phyloP scores from a whole-genome alignment of 2,113 vertebrate genomes.

The Psophia crepitans region DNA sequence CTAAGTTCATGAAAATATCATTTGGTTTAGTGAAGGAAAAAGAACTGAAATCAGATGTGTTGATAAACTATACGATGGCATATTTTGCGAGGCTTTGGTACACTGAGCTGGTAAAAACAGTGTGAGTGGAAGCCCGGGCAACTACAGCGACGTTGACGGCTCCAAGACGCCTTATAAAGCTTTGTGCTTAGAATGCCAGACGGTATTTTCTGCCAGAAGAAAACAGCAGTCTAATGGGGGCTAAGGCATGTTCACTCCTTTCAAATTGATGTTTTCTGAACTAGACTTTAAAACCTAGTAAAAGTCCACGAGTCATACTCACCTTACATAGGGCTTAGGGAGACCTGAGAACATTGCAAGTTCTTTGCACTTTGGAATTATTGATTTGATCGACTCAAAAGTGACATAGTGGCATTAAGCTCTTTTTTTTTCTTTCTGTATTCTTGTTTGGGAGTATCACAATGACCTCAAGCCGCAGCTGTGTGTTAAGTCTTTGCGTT shows the following conservation, averaged over 20 bases:
- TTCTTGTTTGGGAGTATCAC: neutral
- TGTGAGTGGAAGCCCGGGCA: neutral
- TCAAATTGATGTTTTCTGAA: neutral
- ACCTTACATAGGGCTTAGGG: fast-evolving
- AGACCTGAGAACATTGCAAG: neutral
- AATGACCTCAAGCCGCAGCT: constrained; percentile 10
- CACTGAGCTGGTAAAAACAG: neutral
- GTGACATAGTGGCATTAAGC: neutral
- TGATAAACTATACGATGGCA: neutral
- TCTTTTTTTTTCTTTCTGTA: neutral
- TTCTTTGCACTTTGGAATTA: neutral
- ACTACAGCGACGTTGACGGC: fast-evolving
- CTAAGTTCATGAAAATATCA: neutral
- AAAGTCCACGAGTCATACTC: neutral
- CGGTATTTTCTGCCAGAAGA: neutral
- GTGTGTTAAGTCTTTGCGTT: neutral
- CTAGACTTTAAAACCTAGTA: neutral
- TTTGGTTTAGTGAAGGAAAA: neutral
- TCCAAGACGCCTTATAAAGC: neutral
- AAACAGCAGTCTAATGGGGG: neutral
- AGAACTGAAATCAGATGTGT: neutral
- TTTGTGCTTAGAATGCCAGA: neutral
- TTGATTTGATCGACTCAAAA: neutral
- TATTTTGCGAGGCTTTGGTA: neutral
- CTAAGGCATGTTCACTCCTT: neutral